A percentile compares a stretch with the other conserved stretches of the same genome.
Conservation (phyloP, 2,888 invertebrate species). For the Ceraclea dissimilis region DNA sequence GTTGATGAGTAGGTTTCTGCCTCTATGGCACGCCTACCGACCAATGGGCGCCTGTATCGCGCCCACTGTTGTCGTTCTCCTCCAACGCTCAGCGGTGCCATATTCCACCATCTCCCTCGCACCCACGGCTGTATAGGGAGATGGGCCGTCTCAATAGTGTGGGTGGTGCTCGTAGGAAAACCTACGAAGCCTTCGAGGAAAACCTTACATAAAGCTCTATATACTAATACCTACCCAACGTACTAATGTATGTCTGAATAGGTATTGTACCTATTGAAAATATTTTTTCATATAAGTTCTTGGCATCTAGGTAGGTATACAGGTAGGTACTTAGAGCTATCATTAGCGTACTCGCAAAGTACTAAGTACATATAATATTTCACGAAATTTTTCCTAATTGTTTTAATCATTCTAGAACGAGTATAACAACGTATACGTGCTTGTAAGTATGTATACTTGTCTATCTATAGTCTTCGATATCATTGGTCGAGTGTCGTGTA, state of each 20-base stretch:
- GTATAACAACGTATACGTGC: too few species aligned
- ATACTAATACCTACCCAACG: too few species aligned
- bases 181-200: conserved; percentile 7
- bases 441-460: too few species aligned
- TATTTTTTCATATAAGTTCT: background rate
- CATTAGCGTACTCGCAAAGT: too few species aligned
- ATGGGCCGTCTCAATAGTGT: conserved; percentile 9
- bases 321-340: background rate
- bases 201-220: too few species aligned
- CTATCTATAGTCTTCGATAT: too few species aligned
- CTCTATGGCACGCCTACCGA: conserved; percentile 35
- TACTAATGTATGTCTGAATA: background rate
- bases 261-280: background rate
- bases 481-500: too few species aligned
- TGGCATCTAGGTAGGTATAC: too few species aligned
- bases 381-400: too few species aligned
- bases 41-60: conserved; percentile 37
- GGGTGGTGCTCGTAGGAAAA: conserved; percentile 15
- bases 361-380: too few species aligned
- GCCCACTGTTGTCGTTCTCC: conserved; percentile 34
- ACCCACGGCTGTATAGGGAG: conserved; percentile 8
- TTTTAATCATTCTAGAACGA: too few species aligned
- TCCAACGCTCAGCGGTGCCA: conserved; percentile 31
- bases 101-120: conserved; percentile 9
- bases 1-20: background rate